phyloP scores from a whole-genome alignment of 2,797 vertebrate species.

The Clarias laeviceps region DNA sequence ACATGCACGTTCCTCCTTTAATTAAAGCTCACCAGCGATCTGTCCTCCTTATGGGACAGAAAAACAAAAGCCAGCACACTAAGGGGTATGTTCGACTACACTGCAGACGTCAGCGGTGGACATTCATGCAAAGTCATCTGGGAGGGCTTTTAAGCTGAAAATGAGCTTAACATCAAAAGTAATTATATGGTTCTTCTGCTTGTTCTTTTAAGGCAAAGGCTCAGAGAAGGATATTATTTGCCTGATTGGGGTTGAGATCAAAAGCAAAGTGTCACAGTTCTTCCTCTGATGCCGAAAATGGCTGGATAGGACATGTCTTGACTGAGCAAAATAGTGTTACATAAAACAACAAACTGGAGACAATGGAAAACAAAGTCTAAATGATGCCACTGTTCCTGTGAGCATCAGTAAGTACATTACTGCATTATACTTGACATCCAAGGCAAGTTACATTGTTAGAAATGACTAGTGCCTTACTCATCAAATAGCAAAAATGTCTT shows the following conservation, averaged over 20 bases:
- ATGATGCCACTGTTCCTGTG: not conserved
- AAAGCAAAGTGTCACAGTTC: not conserved
- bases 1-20: conserved; percentile 47
- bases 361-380: conserved; percentile 3
- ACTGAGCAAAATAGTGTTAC: not conserved
- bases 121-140: conserved; percentile 54
- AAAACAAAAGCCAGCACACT: conserved; percentile 33
- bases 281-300: not conserved
- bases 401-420: conserved; percentile 5
- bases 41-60: conserved; percentile 44
- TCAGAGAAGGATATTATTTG: conserved; percentile 33
- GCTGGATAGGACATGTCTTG: not conserved
- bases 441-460: not conserved
- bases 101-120: conserved; percentile 41
- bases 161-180: conserved; percentile 76
- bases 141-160: conserved; percentile 66
- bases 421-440: not conserved
- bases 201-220: conserved; percentile 44
- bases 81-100: conserved; percentile 41
- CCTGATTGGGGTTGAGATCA: not conserved
- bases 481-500: not conserved
- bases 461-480: not conserved
- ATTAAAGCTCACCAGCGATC: conserved; percentile 43
- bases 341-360: too few relatives aligned
- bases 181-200: conserved; percentile 67